Base-by-base conservation (phyloP, 1,140 invertebrate species). In the Brachionus calyciflorus region DNA sequence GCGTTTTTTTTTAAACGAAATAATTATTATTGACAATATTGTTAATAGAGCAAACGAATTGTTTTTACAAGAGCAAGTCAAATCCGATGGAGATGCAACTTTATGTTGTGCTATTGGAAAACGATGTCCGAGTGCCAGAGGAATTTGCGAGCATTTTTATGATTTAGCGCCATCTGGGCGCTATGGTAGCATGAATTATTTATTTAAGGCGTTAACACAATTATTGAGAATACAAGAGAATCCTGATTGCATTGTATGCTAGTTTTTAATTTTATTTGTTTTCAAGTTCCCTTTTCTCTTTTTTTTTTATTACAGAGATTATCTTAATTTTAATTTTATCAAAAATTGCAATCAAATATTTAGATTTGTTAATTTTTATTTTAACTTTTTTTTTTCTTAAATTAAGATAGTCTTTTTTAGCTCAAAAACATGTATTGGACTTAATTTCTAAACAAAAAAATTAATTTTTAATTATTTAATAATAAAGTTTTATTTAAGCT, bases 131-230 rank as follows among this genome's bases (percentile, higher is more conserved):
- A 21, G 41, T 30, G 53, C 76, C 9, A 14, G 24, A 37, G 44
- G 44, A 49, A 60, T 78, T 44, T 98, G 96, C 84, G 92, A 93
- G 84, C 93, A 96, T 85, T 92, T 99, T 81, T 99, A 98, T 84
- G 96, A 99, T 84, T 93, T 91, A 83, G 96, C 96, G 19, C 96
- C 96, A 4, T 96, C 93, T 83, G 96, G 96, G 48, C 91, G 90
- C 81, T 98, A 90, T 85, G 96, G 96, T 73, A 98, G 96, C 17
- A 97, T 98, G 93, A 96, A 94, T 0, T 99, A 98, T 81, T 89
- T 99, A 80, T 92, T 93, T 30, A 89, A 93, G 80, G 92, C 94
- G 49, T 89, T 51, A 21, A 73, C 51, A n/a, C 46, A 73, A 24
- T 28, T 73, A 21, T 37, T 73, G 10, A 49, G 69, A 49, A 55